phyloP scores from a whole-genome alignment of 2,888 invertebrate genomes.

The Trachelus tabidus region DNA sequence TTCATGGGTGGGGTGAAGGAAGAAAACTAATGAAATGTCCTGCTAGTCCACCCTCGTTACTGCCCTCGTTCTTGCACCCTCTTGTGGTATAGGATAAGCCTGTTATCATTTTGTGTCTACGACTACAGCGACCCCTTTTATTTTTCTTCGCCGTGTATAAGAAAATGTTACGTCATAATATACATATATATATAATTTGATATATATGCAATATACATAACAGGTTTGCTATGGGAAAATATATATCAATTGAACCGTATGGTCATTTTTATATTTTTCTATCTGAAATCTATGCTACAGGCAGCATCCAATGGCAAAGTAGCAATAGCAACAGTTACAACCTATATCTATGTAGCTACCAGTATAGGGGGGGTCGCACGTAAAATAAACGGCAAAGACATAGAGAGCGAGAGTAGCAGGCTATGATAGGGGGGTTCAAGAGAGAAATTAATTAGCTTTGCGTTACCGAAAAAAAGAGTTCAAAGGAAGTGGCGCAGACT shows the following conservation, averaged over 20 bases:
- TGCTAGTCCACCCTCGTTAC: slow-evolving; percentile 15
- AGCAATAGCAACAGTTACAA: background rate
- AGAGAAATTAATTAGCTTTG: slow-evolving; percentile 55
- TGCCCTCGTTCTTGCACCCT: slow-evolving; percentile 29
- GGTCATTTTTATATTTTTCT: background rate
- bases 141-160: background rate
- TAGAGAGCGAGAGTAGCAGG: slow-evolving; percentile 20
- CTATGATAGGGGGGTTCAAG: slow-evolving; percentile 24
- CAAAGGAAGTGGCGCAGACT: slow-evolving; percentile 56
- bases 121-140: background rate
- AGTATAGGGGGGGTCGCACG: slow-evolving; percentile 5
- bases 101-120: background rate
- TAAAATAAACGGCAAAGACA: slow-evolving; percentile 33
- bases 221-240: background rate
- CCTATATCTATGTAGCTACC: background rate
- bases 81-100: background rate
- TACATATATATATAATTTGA: background rate
- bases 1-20: background rate
- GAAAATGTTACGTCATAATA: too few relatives aligned
- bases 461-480: slow-evolving; percentile 53
- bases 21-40: slow-evolving; percentile 11
- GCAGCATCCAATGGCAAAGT: background rate
- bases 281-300: background rate
- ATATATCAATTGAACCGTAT: background rate
- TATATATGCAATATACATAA: background rate